Conservation (phyloP, 2,113 vertebrate species). For the Vombatus ursinus region DNA sequence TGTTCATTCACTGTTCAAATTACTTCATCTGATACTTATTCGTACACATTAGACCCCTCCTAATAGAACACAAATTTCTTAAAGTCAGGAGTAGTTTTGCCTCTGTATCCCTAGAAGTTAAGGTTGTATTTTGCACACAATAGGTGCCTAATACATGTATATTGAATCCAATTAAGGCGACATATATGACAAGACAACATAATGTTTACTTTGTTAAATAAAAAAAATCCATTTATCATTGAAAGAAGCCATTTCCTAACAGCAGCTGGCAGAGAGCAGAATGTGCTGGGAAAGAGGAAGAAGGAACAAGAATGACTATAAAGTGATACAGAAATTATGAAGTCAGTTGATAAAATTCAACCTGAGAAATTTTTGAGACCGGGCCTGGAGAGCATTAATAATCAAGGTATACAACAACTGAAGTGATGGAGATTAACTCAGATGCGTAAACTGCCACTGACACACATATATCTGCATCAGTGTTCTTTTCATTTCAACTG, state of each 20-base stretch:
- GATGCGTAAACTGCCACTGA: background rate
- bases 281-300: background rate
- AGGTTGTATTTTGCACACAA: background rate
- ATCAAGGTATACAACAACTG: background rate
- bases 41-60: background rate
- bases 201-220: background rate
- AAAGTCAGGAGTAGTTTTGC: background rate
- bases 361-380: conserved; percentile 17
- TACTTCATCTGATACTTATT: background rate
- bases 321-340: conserved; percentile 10
- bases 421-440: background rate
- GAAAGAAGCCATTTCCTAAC: background rate
- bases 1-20: background rate
- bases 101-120: background rate
- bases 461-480: accelerated
- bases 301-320: background rate
- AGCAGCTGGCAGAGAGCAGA: background rate
- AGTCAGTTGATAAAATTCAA: background rate
- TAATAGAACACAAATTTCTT: background rate
- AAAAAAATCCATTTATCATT: background rate
- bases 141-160: background rate
- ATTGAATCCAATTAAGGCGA: background rate
- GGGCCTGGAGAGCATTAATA: background rate
- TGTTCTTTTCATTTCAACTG: background rate
- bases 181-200: background rate